Evolutionary conservation across 2,888 invertebrate genomes (phyloP), one percentile per base, ranked within the genome.

Genomic region (Nomada goodeniana): DNA sequence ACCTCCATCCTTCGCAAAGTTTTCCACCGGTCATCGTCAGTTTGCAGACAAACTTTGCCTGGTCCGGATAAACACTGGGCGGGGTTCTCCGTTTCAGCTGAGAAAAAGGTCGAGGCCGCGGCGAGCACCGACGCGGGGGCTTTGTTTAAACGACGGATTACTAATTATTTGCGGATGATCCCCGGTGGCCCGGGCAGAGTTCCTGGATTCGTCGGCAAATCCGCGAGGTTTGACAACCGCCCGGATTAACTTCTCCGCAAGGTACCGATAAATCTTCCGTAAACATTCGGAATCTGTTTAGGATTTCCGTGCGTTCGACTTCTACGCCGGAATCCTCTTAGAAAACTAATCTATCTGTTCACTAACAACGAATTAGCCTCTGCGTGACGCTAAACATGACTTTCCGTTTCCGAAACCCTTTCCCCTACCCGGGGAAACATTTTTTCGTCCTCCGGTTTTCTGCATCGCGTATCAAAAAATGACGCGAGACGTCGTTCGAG

Each of bases 161-260:
- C 87, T 89, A 89, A 89, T 89, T 89, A 88, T 86, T 85, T 82
- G 82, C 61, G 78, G 88, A 82, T 89, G 85, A 89, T 84, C 86
- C 83, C 23, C 15, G 13, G 42, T 15, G n/a, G n/a, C 44, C 69
- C 2, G 15, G 47, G 11, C 67, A 15, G 23, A 18, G 50, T 73
- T 75, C 47, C 29, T 59, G 68, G 36, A 15, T 47, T 20, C 74
- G 11, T 4, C 11, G 13, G 70, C 44, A 68, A 67, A 59, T 59
- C 26, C 67, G n/a, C 64, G 36, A 72, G 52, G 71, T 67, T 78
- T 60, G 57, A 69, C 77, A n/a, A 53, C 71, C 71, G 55, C 7
- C 53, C 78, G 36, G 84, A 87, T 85, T 80, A 87, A 85, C 82
- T 82, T 82, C 78, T 82, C 71, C 52, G 11, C 79, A 2, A 80